Evolutionary conservation across 2,888 invertebrate species (phyloP), one percentile per base, ranked within the genome.

Genomic region (Eilema depressum): DNA sequence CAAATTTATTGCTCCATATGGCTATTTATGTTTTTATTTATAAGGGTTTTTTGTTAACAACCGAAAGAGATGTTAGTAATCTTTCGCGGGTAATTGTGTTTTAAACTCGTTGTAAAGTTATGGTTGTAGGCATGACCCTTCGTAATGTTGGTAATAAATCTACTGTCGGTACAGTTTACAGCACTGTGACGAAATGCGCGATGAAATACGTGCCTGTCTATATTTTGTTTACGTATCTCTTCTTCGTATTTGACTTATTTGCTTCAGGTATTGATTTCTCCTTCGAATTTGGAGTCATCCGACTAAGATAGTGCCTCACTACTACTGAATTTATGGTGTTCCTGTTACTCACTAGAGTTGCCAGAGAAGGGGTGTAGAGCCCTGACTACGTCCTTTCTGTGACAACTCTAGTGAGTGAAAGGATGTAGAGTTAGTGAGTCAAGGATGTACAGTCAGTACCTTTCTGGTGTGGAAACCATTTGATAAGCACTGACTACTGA

Each of bases 1-100:
- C 92, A 93, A 93, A 95, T 95, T 95, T 95, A 95, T 94, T 93
- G 91, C 94, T 91, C 91, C 92, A 94, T 93, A 94, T 92, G 94
- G 90, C 90, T 94, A 91, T 94, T 93, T 93, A 91, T 93, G 91
- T 92, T 93, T 94, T 93, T 94, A 93, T 94, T 94, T 93, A 92
- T 93, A 92, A 93, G 91, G 89, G 90, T 91, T 92, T 91, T 75
- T 92, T 92, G 91, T 93, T 90, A 86, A 85, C 79, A 87, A 83
- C 83, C 86, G 75, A 84, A 83, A 89, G 85, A 88, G 84, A 86
- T 88, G 90, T 89, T 88, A 86, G 88, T 89, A 86, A 90, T 88
- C 86, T 89, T 92, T 88, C 85, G 89, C 88, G 83, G 87, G 86
- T 86, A 86, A 86, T 88, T 86, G 84, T 83, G 83, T 86, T 86